Conservation (phyloP, 2,113 vertebrate genomes). For the Rhinogobius similis region DNA sequence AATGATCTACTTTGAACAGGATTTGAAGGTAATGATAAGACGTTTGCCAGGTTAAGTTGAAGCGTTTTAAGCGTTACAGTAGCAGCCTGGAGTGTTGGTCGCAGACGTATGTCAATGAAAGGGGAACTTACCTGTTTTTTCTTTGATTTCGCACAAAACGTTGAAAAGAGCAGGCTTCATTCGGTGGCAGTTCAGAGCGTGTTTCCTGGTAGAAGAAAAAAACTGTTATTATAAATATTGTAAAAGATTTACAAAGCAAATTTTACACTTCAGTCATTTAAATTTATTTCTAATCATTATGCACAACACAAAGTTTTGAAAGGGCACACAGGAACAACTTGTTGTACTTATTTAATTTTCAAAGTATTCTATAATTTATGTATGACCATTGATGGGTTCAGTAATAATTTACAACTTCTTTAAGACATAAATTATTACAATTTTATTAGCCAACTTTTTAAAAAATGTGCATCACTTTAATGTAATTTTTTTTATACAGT, state of each 20-base stretch:
- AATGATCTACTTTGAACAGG: slow-evolving; percentile 22
- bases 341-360: not conserved
- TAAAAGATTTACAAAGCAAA: too few species aligned
- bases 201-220: slow-evolving; percentile 87
- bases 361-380: not conserved
- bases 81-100: not conserved
- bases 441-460: too few species aligned
- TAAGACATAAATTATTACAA: too few species aligned
- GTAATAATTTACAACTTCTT: too few species aligned
- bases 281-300: not conserved
- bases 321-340: not conserved
- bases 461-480: too few species aligned
- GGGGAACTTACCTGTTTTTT: slow-evolving; percentile 92
- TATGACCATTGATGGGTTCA: too few species aligned
- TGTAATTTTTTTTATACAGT: too few species aligned
- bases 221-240: too few species aligned
- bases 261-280: too few species aligned
- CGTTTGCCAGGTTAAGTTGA: not conserved
- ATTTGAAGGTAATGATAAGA: not conserved
- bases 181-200: slow-evolving; percentile 98
- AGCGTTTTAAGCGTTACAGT: not conserved
- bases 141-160: slow-evolving; percentile 99
- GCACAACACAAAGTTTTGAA: not conserved
- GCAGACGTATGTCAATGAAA: not conserved
- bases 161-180: slow-evolving; percentile 99